Conservation (phyloP, 2,888 invertebrate genomes). For the Dryomyza anilis region DNA sequence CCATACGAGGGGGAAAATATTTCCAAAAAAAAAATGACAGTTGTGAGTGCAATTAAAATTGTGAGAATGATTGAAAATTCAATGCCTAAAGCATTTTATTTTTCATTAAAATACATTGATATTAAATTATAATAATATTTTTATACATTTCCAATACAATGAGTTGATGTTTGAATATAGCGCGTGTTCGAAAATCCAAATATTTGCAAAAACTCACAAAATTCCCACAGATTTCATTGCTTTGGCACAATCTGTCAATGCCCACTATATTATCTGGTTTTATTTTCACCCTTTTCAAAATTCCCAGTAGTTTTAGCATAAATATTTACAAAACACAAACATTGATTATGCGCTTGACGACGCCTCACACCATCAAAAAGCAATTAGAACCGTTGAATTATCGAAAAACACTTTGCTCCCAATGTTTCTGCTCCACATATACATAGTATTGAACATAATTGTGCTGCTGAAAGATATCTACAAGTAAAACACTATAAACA, state of each 20-base stretch:
- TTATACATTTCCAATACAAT: neutral
- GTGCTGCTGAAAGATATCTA: no score
- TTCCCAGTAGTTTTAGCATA: constrained; percentile 1
- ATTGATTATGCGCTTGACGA: neutral
- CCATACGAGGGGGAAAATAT: no score
- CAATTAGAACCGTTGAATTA: constrained; percentile 12
- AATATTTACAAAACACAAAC: constrained; percentile 1
- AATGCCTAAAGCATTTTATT: no score
- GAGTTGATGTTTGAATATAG: neutral
- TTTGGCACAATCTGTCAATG: constrained; percentile 32
- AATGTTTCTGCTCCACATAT: no score
- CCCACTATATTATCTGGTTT: constrained; percentile 9
- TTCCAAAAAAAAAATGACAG: constrained; percentile 16
- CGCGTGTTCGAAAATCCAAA: neutral
- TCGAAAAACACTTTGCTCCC: neutral
- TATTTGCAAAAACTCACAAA: neutral
- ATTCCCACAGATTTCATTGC: constrained; percentile 24
- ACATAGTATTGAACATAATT: no score
- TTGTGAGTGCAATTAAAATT: constrained; percentile 28
- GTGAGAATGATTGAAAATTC: no score
- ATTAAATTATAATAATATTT: neutral
- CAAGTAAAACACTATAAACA: no score
- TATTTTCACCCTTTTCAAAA: constrained; percentile 21
- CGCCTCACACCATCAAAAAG: constrained; percentile 15
- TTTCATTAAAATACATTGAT: neutral